Percentiles rank a stretch among this genome's conserved stretches.
These are phyloP conservation scores for Habrosyne pyritoides DNA, from an alignment of 2,888 invertebrate species.

Conservation along the genomic window DNA sequence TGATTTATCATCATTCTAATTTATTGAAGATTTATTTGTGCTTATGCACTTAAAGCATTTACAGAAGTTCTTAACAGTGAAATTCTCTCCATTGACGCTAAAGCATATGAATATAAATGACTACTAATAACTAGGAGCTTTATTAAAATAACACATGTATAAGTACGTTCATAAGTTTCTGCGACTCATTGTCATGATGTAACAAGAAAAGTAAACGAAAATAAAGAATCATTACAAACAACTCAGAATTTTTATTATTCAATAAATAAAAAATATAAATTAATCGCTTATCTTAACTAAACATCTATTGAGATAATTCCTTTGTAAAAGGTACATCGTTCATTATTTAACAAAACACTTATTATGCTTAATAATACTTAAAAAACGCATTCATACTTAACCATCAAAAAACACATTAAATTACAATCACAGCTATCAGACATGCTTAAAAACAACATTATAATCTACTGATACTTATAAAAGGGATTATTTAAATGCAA, in stretches of 20 bases:
- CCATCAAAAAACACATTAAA: slow-evolving; percentile 23
- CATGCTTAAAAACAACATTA: slow-evolving; percentile 17
- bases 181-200: neutral
- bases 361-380: neutral
- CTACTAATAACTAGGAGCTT: too few relatives aligned
- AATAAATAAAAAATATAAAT: neutral
- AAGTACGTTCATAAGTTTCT: too few relatives aligned
- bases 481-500: slow-evolving; percentile 49
- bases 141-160: too few relatives aligned
- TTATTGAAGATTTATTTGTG: too few relatives aligned
- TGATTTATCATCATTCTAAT: too few relatives aligned
- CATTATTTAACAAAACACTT: neutral
- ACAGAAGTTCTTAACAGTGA: too few relatives aligned
- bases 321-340: slow-evolving; percentile 16
- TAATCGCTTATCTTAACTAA: neutral
- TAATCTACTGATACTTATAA: slow-evolving; percentile 38
- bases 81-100: too few relatives aligned
- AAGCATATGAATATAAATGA: neutral
- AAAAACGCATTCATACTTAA: slow-evolving; percentile 2
- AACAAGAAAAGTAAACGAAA: neutral
- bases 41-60: too few relatives aligned
- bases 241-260: neutral
- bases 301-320: slow-evolving; percentile 7
- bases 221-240: neutral
- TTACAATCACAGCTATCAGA: slow-evolving; percentile 39